Evolutionary conservation across 2,797 vertebrate genomes (phyloP).

Genomic region (Acrossocheilus wenchowensis): DNA sequence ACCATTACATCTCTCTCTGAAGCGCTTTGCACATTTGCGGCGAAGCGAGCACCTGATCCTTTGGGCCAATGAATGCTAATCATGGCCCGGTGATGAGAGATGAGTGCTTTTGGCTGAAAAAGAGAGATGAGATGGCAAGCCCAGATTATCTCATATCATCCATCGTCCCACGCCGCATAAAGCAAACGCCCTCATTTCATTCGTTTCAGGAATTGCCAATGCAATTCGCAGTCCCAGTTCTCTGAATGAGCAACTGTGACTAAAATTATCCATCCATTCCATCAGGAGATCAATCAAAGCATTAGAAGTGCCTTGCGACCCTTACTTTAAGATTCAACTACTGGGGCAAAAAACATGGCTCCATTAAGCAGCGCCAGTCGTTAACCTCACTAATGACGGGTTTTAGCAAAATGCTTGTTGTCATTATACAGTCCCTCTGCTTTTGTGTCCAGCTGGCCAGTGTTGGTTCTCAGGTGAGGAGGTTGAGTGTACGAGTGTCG

Average conservation of each 20-base stretch:
- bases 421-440: constrained; percentile 62
- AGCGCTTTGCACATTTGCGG: constrained; percentile 15
- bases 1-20: constrained; percentile 43
- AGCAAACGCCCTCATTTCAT: constrained; percentile 8
- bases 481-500: constrained; percentile 63
- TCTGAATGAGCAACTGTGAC: constrained; percentile 60
- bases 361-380: constrained; percentile 68
- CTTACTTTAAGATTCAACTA: constrained; percentile 58
- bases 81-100: constrained; percentile 46
- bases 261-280: constrained; percentile 20
- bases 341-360: constrained; percentile 49
- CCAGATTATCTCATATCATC: constrained; percentile 30
- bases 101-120: constrained; percentile 47
- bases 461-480: constrained; percentile 34
- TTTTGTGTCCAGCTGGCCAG: constrained; percentile 67
- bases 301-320: constrained; percentile 64
- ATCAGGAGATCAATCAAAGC: constrained; percentile 62
- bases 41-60: constrained; percentile 36
- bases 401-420: constrained; percentile 65
- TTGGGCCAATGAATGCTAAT: constrained; percentile 46
- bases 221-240: not conserved
- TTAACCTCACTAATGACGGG: constrained; percentile 69
- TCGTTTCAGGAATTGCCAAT: not conserved
- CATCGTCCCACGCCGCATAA: constrained; percentile 14
- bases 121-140: constrained; percentile 24